These are phyloP conservation scores for Leptinotarsa lineolata DNA, from an alignment of 1,140 invertebrate genomes.

Conservation along the genomic window DNA sequence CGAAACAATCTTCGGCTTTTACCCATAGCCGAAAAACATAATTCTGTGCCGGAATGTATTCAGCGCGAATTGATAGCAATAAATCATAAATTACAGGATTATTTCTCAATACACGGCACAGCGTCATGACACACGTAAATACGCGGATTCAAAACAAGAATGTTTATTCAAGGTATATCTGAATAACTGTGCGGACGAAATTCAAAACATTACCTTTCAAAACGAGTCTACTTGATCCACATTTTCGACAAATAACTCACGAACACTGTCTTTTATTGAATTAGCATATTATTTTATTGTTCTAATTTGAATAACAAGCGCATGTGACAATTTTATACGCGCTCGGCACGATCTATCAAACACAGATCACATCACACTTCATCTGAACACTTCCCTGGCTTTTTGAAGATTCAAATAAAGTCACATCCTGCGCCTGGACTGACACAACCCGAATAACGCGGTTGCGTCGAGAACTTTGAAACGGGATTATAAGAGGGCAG, in stretches of 20 bases:
- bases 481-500: slow-evolving; percentile 11
- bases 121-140: slow-evolving; percentile 16
- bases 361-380: slow-evolving; percentile 14
- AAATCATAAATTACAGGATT: slow-evolving; percentile 22
- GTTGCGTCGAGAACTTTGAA: slow-evolving; percentile 27
- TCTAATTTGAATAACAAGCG: slow-evolving; percentile 42
- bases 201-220: neutral
- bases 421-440: slow-evolving; percentile 26
- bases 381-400: slow-evolving; percentile 1
- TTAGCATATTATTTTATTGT: slow-evolving; percentile 34
- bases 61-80: neutral
- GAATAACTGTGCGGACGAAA: neutral
- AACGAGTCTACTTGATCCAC: neutral
- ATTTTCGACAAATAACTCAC: neutral
- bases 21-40: neutral
- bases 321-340: slow-evolving; percentile 35
- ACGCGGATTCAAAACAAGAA: slow-evolving; percentile 9
- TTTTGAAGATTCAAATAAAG: slow-evolving; percentile 32
- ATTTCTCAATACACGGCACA: slow-evolving; percentile 6
- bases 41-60: neutral
- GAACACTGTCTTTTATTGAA: slow-evolving; percentile 9
- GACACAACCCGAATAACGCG: slow-evolving; percentile 28
- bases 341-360: slow-evolving; percentile 31
- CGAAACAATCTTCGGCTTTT: neutral
- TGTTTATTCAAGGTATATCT: neutral